Conservation (phyloP, 2,797 vertebrate species). For the Scleropages formosus region DNA sequence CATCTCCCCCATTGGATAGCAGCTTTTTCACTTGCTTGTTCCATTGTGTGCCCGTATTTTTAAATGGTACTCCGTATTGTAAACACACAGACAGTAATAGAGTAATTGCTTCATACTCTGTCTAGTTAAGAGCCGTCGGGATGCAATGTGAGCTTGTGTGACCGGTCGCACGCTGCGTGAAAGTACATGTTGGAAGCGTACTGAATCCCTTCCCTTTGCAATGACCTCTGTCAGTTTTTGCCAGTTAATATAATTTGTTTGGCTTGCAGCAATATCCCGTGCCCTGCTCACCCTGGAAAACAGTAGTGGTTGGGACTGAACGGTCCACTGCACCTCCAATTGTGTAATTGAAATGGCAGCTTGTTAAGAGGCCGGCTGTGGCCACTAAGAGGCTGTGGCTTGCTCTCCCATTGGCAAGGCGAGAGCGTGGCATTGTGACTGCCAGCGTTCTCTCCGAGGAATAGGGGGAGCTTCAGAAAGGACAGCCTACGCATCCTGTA, state of each 20-base stretch:
- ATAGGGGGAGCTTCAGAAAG: background rate
- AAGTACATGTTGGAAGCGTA: background rate
- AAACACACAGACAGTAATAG: too few relatives aligned
- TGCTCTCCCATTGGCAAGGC: background rate
- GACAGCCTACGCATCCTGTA: background rate
- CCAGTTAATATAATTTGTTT: conserved; percentile 41
- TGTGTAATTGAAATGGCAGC: conserved; percentile 53
- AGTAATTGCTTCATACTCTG: too few relatives aligned
- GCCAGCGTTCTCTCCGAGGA: conserved; percentile 3
- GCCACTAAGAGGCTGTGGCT: background rate
- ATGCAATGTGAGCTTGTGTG: background rate
- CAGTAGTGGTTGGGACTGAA: conserved; percentile 31
- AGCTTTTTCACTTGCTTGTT: too few relatives aligned
- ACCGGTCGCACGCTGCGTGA: background rate
- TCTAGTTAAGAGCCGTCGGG: too few relatives aligned
- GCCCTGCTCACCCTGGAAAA: conserved; percentile 26
- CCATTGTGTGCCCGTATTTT: too few relatives aligned
- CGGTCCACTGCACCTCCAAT: conserved; percentile 46
- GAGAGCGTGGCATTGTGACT: background rate
- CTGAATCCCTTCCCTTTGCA: too few relatives aligned
- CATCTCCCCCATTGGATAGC: too few relatives aligned
- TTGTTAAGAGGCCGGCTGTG: conserved; percentile 40
- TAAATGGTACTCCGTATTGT: too few relatives aligned
- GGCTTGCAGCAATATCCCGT: conserved; percentile 35
- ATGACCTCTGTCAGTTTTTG: conserved; percentile 42